Evolutionary conservation across 2,113 vertebrate genomes (phyloP), one percentile per base, ranked within the genome.

Genomic region (Indri indri): DNA sequence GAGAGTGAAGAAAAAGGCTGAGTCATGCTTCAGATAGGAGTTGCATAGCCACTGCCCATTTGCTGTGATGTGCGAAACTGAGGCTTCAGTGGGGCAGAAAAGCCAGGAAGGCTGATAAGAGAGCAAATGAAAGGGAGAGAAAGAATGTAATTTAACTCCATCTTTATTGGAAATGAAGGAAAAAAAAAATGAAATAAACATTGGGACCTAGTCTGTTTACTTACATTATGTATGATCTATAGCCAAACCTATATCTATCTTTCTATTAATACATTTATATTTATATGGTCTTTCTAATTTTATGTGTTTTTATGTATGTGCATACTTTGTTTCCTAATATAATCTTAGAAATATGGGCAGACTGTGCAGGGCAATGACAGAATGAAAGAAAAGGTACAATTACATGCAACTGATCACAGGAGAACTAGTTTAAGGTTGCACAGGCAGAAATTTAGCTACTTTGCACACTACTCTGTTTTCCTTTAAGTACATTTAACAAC

Each of bases 21-120:
- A 10, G 3, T 9, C 32, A 22, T 27, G 25, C 27, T 42, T 13
- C 30, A 87, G 47, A 0, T 5, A 32, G 32, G 1, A 47, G 47
- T 23, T 25, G 9, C 11, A 16, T 7, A 18, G 3, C 0, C 16
- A 32, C 47, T 18, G 3, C 0, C 30, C 52, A 1, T 20, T 45
- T 40, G 22, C 25, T 71, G 3, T 54, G n/a, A 52, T 40, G 4
- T 40, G 8, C 16, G 34, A 42, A n/a, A 14, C 32, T 18, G 5
- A 54, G 63, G 16, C 52, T 9, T 74, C 40, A 2, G 40, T 50
- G 20, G 27, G 13, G 52, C 0, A n/a, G 4, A 71, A 30, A 79
- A 68, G 5, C 34, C 30, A 85, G 11, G 6, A 61, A 32, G 77
- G 77, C 3, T 30, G 3, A 1, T 18, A 25, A 37, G 11, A 79